Evolutionary conservation across 2,888 invertebrate species (phyloP), one percentile per base, ranked within the genome.

Genomic region (Phanerotoma sp.): DNA sequence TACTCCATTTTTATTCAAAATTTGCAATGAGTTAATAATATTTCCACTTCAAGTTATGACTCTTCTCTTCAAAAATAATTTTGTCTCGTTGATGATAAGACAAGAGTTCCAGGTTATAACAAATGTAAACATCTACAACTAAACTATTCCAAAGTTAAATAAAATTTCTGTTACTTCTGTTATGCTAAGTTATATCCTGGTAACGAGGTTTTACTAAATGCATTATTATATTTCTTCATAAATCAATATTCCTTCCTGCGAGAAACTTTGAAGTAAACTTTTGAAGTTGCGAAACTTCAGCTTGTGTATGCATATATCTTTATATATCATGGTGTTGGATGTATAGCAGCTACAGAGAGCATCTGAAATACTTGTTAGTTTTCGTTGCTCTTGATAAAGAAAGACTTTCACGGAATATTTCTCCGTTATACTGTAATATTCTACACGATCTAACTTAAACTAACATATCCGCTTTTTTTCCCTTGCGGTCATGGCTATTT

Each of bases 351-450:
- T n/a, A 25, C 25, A 25, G 25, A 25, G 25, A 25, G 9, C 9
- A 25, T 16, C 28, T 38, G 44, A 37, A 30, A 33, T 30, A 30
- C 40, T 41, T 41, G 13, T 13, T 25, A 28, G 16, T 16, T 16
- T 25, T 45, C 10, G 11, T 28, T 16, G 7, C 16, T 15, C 15
- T 38, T 33, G 33, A 33, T 33, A 33, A 33, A 33, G 33, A 9
- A 13, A 28, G 28, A 13, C 20, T 16, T 18, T 3, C 38, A 41
- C 20, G 30, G 41, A 41, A 35, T 46, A 33, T 46, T 33, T 61
- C 54, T 33, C 54, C 41, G 44, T 42, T 54, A 68, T 70, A 67
- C 69, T 60, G 57, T 61, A 58, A 63, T 62, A 66, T 65, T 65
- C 58, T 66, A 62, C 64, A 69, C 66, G 65, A 58, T 51, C 61